Conservation (phyloP, 2,797 vertebrate genomes). For the Notolabrus celidotus region DNA sequence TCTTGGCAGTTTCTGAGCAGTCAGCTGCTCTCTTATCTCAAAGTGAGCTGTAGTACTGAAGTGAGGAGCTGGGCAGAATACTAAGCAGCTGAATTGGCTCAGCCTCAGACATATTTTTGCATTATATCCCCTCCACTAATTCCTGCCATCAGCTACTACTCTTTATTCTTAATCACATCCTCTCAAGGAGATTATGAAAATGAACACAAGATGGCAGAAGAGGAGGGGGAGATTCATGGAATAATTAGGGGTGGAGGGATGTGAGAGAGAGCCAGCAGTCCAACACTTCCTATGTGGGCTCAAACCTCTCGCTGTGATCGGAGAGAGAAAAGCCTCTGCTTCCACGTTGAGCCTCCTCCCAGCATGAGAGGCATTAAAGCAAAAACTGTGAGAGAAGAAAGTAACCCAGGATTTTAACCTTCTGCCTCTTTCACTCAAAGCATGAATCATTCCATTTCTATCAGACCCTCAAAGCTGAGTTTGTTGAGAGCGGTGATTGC, state of each 20-base stretch:
- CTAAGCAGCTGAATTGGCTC: background rate
- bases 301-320: background rate
- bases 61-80: conserved; percentile 26
- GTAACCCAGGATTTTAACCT: background rate
- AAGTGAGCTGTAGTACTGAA: conserved; percentile 5
- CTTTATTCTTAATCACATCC: background rate
- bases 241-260: background rate
- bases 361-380: background rate
- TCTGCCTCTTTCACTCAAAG: background rate
- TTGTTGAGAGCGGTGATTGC: background rate
- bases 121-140: conserved; percentile 5
- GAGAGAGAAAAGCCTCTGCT: background rate
- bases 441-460: background rate
- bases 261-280: background rate
- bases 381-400: background rate
- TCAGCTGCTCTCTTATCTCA: conserved; percentile 32
- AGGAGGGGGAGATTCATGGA: conserved; percentile 14
- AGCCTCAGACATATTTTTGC: conserved; percentile 1
- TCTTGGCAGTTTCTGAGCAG: conserved; percentile 12
- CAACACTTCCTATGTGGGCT: background rate
- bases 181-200: conserved; percentile 24
- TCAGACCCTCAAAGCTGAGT: background rate
- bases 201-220: conserved; percentile 71
- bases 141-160: conserved; percentile 8
- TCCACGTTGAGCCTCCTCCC: background rate